A percentile compares a stretch with the other conserved stretches of the same genome.
Evolutionary conservation across 2,888 invertebrate species (phyloP).

Genomic region (Euplexia lucipara): DNA sequence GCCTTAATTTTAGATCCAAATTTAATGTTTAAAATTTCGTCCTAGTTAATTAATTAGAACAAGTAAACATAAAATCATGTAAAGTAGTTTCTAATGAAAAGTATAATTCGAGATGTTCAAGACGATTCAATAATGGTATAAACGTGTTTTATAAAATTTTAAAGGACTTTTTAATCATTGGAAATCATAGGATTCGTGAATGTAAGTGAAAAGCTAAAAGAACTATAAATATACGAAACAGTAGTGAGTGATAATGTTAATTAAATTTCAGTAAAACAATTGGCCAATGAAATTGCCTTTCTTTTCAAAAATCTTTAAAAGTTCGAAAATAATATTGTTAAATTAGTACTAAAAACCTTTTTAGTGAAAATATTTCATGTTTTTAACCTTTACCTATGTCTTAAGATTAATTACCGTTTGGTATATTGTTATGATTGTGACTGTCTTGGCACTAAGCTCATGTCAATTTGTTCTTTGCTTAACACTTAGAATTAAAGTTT

Average conservation of each 20-base stretch:
- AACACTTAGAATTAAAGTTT: constrained; percentile 75
- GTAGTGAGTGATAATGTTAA: constrained; percentile 49
- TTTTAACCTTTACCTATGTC: constrained; percentile 69
- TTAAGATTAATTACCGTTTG: constrained; percentile 64
- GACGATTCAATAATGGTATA: constrained; percentile 38
- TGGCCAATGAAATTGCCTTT: constrained; percentile 85
- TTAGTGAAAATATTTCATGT: constrained; percentile 71
- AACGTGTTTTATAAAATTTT: constrained; percentile 46
- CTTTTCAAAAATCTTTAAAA: constrained; percentile 71
- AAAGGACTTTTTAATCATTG: constrained; percentile 32
- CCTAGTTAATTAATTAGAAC: constrained; percentile 44
- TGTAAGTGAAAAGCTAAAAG: constrained; percentile 31
- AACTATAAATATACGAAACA: constrained; percentile 45
- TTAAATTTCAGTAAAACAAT: constrained; percentile 56
- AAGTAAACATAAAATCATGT: constrained; percentile 26
- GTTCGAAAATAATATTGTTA: constrained; percentile 72
- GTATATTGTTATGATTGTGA: constrained; percentile 70
- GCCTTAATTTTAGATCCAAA: constrained; percentile 58
- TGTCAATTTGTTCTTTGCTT: constrained; percentile 77
- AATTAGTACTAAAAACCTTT: constrained; percentile 67
- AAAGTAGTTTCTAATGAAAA: constrained; percentile 23
- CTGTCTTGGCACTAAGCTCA: constrained; percentile 76
- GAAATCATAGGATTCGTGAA: constrained; percentile 24
- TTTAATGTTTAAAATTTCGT: constrained; percentile 45
- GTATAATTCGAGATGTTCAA: constrained; percentile 34